Conservation (phyloP, 2,113 vertebrate genomes). For the human (Homo sapiens) region DNA sequence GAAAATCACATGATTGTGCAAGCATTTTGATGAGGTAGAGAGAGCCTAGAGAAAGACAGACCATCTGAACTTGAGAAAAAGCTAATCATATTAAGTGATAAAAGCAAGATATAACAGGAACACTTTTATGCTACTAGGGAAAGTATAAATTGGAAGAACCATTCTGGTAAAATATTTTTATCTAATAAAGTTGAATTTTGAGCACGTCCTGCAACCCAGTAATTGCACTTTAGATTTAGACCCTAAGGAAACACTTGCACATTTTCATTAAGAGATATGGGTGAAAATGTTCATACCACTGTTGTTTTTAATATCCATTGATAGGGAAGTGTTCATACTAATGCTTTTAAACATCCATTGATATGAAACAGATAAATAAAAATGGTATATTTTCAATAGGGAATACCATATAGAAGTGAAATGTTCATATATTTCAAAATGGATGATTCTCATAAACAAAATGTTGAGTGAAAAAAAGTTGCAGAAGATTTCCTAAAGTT, state of each 20-base stretch:
- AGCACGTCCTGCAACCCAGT: background rate
- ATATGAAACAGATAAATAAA: background rate
- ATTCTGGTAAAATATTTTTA: background rate
- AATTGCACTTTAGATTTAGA: background rate
- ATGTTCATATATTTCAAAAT: background rate
- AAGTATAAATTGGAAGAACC: background rate
- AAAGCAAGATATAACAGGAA: background rate
- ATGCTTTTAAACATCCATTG: background rate
- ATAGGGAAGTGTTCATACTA: background rate
- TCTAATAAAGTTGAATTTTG: background rate
- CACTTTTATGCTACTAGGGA: background rate
- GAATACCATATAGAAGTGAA: background rate
- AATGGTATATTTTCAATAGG: background rate
- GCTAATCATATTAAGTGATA: background rate
- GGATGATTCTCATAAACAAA: background rate
- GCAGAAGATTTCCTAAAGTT: background rate
- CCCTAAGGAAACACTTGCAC: background rate
- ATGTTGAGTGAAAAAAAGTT: background rate
- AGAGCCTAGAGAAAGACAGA: background rate
- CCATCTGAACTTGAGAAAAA: background rate
- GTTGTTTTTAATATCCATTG: background rate
- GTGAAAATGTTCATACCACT: background rate
- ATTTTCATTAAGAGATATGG: background rate
- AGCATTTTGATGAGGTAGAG: background rate
- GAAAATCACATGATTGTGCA: background rate